These are phyloP conservation scores for Babylonia areolata DNA, from an alignment of 1,140 invertebrate genomes.

Conservation along the genomic window DNA sequence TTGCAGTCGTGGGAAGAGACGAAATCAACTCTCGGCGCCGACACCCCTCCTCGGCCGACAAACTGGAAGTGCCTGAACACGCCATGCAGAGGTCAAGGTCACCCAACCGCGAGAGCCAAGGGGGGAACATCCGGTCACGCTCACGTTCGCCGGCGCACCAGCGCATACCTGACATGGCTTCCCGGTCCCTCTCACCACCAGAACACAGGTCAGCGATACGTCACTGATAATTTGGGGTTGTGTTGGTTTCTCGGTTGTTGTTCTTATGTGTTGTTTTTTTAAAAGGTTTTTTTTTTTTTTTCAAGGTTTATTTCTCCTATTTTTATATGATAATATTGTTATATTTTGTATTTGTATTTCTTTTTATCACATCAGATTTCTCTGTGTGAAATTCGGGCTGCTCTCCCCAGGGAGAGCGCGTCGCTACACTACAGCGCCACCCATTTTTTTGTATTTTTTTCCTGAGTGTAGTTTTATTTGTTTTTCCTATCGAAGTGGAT, in stretches of 20 bases:
- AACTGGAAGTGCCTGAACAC: conserved; percentile 82
- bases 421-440: too few species aligned
- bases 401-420: too few species aligned
- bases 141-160: conserved; percentile 78
- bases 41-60: conserved; percentile 46
- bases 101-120: conserved; percentile 78
- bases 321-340: too few species aligned
- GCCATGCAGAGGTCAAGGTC: conserved; percentile 64
- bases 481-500: too few species aligned
- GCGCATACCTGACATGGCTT: conserved; percentile 80
- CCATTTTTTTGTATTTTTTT: too few species aligned
- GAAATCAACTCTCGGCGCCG: conserved; percentile 49
- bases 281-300: background rate
- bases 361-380: too few species aligned
- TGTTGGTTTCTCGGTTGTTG: background rate
- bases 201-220: conserved; percentile 79
- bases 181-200: conserved; percentile 86
- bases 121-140: conserved; percentile 48
- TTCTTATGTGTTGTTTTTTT: background rate
- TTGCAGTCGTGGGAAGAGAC: conserved; percentile 55
- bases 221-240: background rate
- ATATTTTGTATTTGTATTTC: too few species aligned
- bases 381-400: too few species aligned
- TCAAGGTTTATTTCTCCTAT: too few species aligned
- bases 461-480: too few species aligned